Base-by-base conservation (phyloP, 2,113 vertebrate species). In the Actinemys pallida region DNA sequence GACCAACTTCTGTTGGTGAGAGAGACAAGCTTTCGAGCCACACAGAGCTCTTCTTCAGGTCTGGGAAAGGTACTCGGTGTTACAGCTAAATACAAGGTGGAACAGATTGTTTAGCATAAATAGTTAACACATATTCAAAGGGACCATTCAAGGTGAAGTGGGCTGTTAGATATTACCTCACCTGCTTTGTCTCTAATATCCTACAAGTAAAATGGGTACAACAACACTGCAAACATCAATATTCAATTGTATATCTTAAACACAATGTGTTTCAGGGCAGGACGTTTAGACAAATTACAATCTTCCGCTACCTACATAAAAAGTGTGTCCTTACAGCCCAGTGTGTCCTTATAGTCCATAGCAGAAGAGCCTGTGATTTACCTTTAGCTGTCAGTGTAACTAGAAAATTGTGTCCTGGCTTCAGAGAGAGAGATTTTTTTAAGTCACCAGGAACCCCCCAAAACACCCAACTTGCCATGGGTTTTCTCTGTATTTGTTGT, bases 401-500 rank as follows among this genome's bases (percentile, higher is more conserved):
- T 82, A 69, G 53, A 53, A 91, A 93, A 89, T n/a, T 42, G 4
- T 84, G 25, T 45, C 45, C 53, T 53, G 57, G 14, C 24, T 65
- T 24, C 16, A 27, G 62, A 39, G 35, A 39, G 8, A 35, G 39
- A 39, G 65, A 8, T 29, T 59, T 45, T 45, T 76, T 89, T 27
- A 81, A 59, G 27, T 1, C 45, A 76, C 6, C 39, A 85, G 54
- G n/a, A 11, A 39, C 2, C 10, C 22, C 20, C 39, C 10, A 76
- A 27, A 76, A 27, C 42, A 84, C n/a, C 5, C 31, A 4, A 4
- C 22, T 14, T 29, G 2, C 45, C 65, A 31, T 27, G 2, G 11
- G 0, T 4, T 7, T 42, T 76, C 7, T 81, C n/a, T 27, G 2
- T 56, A 0, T n/a, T 72, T 79, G 2, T 56, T 59, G 0, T 1